Evolutionary conservation across 2,888 invertebrate genomes (phyloP).

Genomic region (Sarcophaga subvicina): DNA sequence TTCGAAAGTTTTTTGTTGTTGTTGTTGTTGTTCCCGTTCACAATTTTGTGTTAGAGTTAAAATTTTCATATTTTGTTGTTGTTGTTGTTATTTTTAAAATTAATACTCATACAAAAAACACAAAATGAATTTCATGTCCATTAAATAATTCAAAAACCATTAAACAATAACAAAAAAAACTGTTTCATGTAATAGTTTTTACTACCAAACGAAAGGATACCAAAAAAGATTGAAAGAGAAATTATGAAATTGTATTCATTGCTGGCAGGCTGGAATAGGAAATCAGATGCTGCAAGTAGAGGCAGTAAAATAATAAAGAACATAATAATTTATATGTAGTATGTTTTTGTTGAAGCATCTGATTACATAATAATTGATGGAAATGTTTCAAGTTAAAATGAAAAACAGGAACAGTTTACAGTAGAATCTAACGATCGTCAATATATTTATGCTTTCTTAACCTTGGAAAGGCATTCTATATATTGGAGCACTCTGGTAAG

Average conservation of each 20-base stretch:
- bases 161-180: constrained; percentile 66
- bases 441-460: no score
- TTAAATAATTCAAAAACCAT: constrained; percentile 69
- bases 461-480: no score
- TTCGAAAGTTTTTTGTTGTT: constrained; percentile 67
- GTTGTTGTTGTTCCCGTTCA: background rate
- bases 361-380: no score
- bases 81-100: constrained; percentile 21
- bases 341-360: no score
- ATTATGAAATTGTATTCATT: background rate
- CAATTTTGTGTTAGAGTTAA: background rate
- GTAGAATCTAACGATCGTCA: no score
- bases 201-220: background rate
- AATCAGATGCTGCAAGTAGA: no score
- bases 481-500: no score
- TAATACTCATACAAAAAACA: constrained; percentile 47
- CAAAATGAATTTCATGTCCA: constrained; percentile 60
- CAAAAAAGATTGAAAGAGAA: constrained; percentile 21
- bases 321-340: no score
- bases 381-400: no score
- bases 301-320: no score
- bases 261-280: background rate
- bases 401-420: no score
- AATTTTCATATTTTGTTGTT: background rate
- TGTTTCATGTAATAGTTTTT: constrained; percentile 60